phyloP scores from a whole-genome alignment of 2,888 invertebrate species.

The Amphiduros pacificus region DNA sequence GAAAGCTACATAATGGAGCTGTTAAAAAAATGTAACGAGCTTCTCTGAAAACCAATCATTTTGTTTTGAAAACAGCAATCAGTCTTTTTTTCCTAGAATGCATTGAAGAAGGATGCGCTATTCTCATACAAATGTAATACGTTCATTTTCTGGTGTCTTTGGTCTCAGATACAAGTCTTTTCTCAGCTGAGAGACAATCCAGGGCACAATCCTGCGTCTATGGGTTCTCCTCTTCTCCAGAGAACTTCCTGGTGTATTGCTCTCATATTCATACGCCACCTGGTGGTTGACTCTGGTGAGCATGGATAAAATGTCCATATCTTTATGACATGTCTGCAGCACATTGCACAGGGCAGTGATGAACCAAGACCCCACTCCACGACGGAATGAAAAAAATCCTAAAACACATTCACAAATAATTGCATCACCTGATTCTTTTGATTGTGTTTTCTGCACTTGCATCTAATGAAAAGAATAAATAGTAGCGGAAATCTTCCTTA shows the following conservation, averaged over 20 bases:
- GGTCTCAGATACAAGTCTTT: constrained; percentile 50
- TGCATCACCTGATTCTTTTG: too few species aligned
- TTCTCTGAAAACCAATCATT: too few species aligned
- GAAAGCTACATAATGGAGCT: too few species aligned
- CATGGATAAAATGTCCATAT: constrained; percentile 40
- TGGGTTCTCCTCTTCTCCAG: constrained; percentile 33
- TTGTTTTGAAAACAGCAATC: too few species aligned
- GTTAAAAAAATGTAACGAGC: too few species aligned
- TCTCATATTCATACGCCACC: constrained; percentile 50
- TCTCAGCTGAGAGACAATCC: constrained; percentile 87
- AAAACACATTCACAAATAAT: too few species aligned
- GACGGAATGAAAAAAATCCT: neutral
- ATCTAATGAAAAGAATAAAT: too few species aligned
- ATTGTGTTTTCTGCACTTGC: too few species aligned
- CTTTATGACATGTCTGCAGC: constrained; percentile 39
- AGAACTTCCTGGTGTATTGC: constrained; percentile 48
- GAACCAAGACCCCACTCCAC: constrained; percentile 50
- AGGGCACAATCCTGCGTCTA: constrained; percentile 89
- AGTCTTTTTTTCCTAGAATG: too few species aligned
- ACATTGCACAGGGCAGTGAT: constrained; percentile 45
- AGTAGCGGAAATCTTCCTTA: too few species aligned
- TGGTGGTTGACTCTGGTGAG: constrained; percentile 50
- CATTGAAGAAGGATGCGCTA: neutral
- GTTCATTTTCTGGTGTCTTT: neutral
- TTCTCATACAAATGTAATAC: neutral